Evolutionary conservation across 2,888 invertebrate genomes (phyloP).

Genomic region (Nemotelus pantherinus): DNA sequence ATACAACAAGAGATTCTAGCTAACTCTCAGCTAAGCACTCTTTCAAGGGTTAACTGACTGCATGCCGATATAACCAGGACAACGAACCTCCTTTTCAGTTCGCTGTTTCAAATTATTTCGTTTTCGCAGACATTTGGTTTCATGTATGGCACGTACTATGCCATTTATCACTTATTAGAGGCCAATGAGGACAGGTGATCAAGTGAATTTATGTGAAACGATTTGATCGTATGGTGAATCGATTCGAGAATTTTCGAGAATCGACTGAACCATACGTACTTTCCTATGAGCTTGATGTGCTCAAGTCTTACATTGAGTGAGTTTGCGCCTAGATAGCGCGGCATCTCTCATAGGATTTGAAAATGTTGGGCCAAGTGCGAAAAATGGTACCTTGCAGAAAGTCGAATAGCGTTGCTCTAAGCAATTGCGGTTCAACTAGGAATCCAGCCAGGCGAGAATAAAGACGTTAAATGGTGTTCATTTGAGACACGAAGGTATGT

Average conservation of each 20-base stretch:
- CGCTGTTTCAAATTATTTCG: conserved; percentile 36
- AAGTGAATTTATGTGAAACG: conserved; percentile 42
- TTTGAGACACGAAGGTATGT: not conserved
- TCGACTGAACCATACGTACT: not conserved
- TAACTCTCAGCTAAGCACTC: not conserved
- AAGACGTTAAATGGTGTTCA: conserved; percentile 28
- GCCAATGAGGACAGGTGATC: conserved; percentile 50
- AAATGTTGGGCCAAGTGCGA: conserved; percentile 22
- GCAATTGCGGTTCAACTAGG: conserved; percentile 22
- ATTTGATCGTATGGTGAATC: conserved; percentile 29
- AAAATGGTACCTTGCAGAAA: conserved; percentile 4
- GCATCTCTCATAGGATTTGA: conserved; percentile 10
- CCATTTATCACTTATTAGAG: conserved; percentile 51
- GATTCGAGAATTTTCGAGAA: not conserved
- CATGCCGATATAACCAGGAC: conserved; percentile 9
- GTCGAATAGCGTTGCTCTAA: conserved; percentile 4
- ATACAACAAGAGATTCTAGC: too few relatives aligned
- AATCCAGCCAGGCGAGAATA: conserved; percentile 3
- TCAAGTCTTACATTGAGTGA: too few relatives aligned
- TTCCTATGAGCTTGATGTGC: not conserved
- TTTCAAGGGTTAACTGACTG: conserved; percentile 20
- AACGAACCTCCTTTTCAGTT: not conserved
- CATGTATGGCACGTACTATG: conserved; percentile 46
- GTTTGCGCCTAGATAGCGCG: not conserved
- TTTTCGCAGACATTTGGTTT: conserved; percentile 36